Conservation (phyloP, 2,888 invertebrate genomes). For the Drosophila acutilabella region DNA sequence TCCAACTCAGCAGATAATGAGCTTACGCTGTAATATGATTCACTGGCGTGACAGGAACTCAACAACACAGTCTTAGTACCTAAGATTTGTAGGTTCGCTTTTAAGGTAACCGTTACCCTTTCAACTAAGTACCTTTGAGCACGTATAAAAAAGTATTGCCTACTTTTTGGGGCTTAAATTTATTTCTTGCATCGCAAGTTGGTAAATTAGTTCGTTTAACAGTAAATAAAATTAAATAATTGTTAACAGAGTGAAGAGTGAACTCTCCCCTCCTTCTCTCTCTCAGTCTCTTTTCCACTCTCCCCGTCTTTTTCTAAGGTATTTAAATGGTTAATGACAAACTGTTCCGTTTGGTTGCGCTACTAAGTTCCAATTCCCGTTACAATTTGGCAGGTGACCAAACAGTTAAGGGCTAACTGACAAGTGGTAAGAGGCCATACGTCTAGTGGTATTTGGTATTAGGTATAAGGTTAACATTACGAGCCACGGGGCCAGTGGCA, state of each 20-base stretch:
- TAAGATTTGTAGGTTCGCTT: neutral
- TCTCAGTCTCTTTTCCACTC: too few species aligned
- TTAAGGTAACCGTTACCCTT: neutral
- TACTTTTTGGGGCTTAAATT: neutral
- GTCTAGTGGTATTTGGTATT: slow-evolving; percentile 14
- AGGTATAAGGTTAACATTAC: neutral
- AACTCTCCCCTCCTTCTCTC: too few species aligned
- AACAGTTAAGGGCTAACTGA: slow-evolving; percentile 24
- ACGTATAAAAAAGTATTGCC: neutral
- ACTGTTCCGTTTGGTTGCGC: slow-evolving; percentile 10
- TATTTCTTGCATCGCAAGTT: too few species aligned
- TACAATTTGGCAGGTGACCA: slow-evolving; percentile 30
- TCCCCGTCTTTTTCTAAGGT: neutral
- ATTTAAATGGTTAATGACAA: slow-evolving; percentile 45
- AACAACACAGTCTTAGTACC: neutral
- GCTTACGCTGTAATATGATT: slow-evolving; percentile 11
- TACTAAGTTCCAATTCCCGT: neutral
- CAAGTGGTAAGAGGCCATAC: slow-evolving; percentile 13
- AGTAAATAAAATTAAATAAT: too few species aligned
- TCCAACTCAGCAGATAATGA: neutral
- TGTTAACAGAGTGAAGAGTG: too few species aligned
- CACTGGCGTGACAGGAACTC: neutral
- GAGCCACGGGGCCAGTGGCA: slow-evolving; percentile 20
- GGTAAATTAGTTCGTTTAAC: too few species aligned
- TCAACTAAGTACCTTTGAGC: neutral